These are phyloP conservation scores for Manacus vitellinus DNA, from an alignment of 2,113 vertebrate species.

Conservation along the genomic window DNA sequence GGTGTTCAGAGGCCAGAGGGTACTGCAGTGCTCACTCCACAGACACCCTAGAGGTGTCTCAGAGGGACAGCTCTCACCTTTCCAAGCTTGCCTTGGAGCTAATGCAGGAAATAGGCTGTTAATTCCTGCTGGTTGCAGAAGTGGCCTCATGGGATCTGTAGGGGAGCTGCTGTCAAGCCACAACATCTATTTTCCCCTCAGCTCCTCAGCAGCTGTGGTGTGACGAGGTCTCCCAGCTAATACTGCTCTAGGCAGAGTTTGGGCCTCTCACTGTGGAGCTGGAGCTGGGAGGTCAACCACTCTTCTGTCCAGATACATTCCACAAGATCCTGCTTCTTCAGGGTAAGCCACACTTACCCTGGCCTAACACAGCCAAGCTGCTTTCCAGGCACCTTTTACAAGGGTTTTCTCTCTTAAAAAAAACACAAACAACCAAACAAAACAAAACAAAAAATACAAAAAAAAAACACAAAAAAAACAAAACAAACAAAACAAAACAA, in stretches of 20 bases:
- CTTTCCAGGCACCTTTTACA: not conserved
- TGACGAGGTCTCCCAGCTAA: not conserved
- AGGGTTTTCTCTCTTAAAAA: not conserved
- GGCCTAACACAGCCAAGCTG: not conserved
- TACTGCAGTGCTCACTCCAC: not conserved
- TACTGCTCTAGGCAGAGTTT: not conserved
- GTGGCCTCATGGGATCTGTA: not conserved
- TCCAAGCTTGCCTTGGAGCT: not conserved
- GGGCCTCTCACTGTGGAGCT: not conserved
- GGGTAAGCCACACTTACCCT: not conserved
- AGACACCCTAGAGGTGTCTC: not conserved
- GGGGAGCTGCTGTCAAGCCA: not conserved
- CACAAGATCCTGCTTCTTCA: not conserved
- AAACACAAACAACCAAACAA: not conserved
- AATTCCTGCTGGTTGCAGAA: not conserved
- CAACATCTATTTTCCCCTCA: not conserved
- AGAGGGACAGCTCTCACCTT: not conserved
- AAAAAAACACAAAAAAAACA: not conserved
- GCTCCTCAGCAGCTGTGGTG: not conserved
- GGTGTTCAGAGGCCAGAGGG: not conserved
- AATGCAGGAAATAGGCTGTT: not conserved
- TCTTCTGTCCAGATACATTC: not conserved
- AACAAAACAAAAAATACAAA: no score
- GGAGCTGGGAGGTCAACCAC: not conserved
- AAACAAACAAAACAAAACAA: no score